Conservation (phyloP, 1,140 invertebrate genomes). For the Cydia strobilella region DNA sequence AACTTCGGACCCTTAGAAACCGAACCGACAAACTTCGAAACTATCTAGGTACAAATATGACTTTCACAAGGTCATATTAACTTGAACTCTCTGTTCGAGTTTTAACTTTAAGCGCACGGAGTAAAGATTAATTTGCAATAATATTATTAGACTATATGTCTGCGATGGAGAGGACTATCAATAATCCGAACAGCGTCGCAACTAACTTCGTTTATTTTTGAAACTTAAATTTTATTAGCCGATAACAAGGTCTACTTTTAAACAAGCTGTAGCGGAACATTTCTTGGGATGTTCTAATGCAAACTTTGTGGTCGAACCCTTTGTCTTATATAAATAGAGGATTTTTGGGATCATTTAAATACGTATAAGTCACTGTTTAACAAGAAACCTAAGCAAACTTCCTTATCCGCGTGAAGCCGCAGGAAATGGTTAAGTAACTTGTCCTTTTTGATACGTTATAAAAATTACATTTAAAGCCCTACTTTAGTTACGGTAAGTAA, state of each 20-base stretch:
- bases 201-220: not conserved
- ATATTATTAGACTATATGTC: not conserved
- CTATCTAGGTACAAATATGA: not conserved
- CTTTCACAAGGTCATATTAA: not conserved
- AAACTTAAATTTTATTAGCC: not conserved
- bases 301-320: not conserved
- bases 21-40: not conserved
- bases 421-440: not conserved
- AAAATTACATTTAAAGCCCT: not conserved
- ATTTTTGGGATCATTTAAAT: not conserved
- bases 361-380: not conserved
- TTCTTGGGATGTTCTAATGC: not conserved
- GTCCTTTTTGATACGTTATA: not conserved
- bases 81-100: not conserved
- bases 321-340: conserved; percentile 10
- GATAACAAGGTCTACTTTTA: not conserved
- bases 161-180: not conserved
- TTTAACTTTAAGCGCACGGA: not conserved
- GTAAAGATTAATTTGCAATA: not conserved
- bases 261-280: not conserved
- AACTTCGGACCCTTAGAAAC: conserved; percentile 10
- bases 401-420: not conserved
- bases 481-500: too few relatives aligned
- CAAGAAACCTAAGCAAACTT: not conserved
- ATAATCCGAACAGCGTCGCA: not conserved